Conservation (phyloP, 2,797 vertebrate genomes). For the Tangara arthus region DNA sequence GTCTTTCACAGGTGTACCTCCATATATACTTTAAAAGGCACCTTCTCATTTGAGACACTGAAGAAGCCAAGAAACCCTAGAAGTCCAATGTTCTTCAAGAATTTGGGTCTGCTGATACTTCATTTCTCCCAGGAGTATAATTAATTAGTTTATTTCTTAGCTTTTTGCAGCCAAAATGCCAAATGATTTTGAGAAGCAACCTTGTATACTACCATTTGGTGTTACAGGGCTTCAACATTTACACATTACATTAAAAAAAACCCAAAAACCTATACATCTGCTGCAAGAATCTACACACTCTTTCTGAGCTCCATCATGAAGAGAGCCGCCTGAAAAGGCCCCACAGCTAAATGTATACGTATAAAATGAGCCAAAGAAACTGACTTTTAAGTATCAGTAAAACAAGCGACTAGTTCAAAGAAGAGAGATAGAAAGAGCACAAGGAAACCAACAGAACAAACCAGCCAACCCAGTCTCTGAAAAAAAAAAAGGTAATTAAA, state of each 20-base stretch:
- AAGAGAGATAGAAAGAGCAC: not conserved
- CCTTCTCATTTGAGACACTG: not conserved
- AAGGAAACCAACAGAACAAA: not conserved
- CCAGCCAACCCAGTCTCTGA: not conserved
- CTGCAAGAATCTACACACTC: not conserved
- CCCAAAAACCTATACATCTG: fast-evolving
- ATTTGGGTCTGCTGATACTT: not conserved
- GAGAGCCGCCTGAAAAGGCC: not conserved
- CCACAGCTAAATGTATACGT: not conserved
- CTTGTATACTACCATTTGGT: not conserved
- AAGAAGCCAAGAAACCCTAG: not conserved
- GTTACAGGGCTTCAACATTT: not conserved
- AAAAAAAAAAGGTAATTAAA: not conserved
- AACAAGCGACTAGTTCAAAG: not conserved
- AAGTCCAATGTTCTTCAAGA: not conserved
- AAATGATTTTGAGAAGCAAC: not conserved
- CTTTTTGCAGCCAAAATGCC: not conserved
- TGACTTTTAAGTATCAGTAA: not conserved
- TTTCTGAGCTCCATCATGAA: not conserved
- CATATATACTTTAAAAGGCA: not conserved
- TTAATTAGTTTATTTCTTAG: not conserved
- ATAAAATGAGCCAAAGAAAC: not conserved
- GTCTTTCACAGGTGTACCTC: not conserved
- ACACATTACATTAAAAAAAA: fast-evolving
- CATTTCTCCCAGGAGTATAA: not conserved